Evolutionary conservation across 2,797 vertebrate species (phyloP).

Genomic region (Threskiornis aethiopicus): DNA sequence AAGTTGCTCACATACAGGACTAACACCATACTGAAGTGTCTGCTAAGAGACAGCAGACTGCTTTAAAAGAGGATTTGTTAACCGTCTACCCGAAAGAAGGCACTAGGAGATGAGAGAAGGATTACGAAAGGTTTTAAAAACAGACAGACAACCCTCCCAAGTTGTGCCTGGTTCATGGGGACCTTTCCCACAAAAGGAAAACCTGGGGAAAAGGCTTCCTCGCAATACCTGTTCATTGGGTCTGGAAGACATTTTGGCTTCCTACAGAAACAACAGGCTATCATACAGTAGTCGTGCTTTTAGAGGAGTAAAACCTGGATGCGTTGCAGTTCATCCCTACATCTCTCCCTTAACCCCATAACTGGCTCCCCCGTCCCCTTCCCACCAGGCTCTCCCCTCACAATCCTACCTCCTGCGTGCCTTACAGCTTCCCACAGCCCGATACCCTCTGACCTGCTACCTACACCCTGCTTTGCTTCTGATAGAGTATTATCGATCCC

Average conservation of each 20-base stretch:
- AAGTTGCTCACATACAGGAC: not conserved
- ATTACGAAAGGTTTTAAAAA: not conserved
- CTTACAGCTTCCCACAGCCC: not conserved
- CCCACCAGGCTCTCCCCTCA: not conserved
- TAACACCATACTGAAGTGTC: not conserved
- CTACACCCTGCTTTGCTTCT: not conserved
- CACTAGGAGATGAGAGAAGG: not conserved
- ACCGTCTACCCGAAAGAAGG: not conserved
- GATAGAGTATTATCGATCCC: rapidly evolving
- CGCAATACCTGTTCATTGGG: not conserved
- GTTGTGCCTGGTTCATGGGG: not conserved
- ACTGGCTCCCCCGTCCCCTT: not conserved
- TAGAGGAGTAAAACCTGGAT: not conserved
- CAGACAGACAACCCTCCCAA: not conserved
- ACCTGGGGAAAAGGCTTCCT: not conserved
- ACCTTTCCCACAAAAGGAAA: not conserved
- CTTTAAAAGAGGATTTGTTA: not conserved
- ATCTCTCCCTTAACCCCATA: not conserved
- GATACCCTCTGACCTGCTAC: not conserved
- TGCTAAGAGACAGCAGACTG: not conserved
- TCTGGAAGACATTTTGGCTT: not conserved
- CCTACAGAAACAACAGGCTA: not conserved
- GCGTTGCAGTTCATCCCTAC: not conserved
- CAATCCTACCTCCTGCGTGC: rapidly evolving
- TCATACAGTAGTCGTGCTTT: not conserved